A percentile compares a stretch with the other conserved stretches of the same genome.
Evolutionary conservation across 1,140 invertebrate species (phyloP).

Genomic region (Paraescarpia echinospica): DNA sequence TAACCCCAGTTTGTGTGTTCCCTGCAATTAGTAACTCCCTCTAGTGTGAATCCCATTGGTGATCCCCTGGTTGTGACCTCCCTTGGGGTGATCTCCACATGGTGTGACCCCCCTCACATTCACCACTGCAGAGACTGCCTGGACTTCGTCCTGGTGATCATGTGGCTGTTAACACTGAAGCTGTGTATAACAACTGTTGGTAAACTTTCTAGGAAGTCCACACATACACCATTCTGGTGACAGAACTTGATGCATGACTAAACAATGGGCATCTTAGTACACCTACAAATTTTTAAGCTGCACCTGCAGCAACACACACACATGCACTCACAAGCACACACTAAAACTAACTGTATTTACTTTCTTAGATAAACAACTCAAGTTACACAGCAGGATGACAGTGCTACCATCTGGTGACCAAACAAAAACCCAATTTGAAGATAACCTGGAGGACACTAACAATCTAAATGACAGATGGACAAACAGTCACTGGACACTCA

Average conservation of each 20-base stretch:
- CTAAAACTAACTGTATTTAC: neutral
- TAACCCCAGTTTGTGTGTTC: no score
- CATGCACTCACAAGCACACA: neutral
- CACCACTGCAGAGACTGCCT: neutral
- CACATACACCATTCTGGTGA: neutral
- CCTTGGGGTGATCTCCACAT: neutral
- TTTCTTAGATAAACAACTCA: neutral
- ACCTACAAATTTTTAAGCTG: neutral
- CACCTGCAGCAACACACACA: no score
- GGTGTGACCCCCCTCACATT: neutral
- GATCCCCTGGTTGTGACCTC: no score
- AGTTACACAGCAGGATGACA: neutral
- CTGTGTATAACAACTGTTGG: no score
- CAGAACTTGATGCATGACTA: neutral
- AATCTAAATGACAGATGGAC: neutral
- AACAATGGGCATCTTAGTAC: neutral
- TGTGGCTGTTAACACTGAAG: neutral
- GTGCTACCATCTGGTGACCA: neutral
- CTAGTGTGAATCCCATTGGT: no score
- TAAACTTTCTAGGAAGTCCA: neutral
- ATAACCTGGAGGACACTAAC: neutral
- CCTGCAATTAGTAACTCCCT: no score
- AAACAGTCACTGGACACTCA: neutral
- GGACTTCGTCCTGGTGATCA: neutral
- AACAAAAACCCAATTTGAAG: neutral